A percentile compares a stretch with the other conserved stretches of the same genome.
phyloP scores from a whole-genome alignment of 1,140 invertebrate species.

The Rhyacophila brunnea region DNA sequence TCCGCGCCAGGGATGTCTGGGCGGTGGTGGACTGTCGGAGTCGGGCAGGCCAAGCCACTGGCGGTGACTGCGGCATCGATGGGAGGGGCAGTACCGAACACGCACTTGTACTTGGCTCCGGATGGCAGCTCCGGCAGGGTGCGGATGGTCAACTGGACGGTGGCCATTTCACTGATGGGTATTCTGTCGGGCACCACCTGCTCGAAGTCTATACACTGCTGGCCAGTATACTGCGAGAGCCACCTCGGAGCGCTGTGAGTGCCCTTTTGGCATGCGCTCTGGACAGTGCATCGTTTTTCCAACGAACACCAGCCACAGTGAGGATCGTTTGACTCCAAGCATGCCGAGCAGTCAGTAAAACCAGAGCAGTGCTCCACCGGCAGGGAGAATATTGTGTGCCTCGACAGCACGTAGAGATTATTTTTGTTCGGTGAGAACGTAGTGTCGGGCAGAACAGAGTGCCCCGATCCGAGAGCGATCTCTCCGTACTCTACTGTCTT shows the following conservation, averaged over 20 bases:
- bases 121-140: constrained; percentile 84
- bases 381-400: constrained; percentile 78
- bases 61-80: constrained; percentile 81
- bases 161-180: constrained; percentile 80
- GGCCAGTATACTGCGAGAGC: constrained; percentile 86
- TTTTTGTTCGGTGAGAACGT: constrained; percentile 74
- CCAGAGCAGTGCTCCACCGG: constrained; percentile 88
- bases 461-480: constrained; percentile 68
- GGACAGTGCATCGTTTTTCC: constrained; percentile 88
- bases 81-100: constrained; percentile 82
- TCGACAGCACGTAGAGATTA: constrained; percentile 71
- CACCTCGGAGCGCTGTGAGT: constrained; percentile 86
- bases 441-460: constrained; percentile 78
- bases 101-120: constrained; percentile 91
- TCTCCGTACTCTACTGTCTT: constrained; percentile 76
- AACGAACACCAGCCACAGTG: constrained; percentile 98
- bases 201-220: constrained; percentile 95
- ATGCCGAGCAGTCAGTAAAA: constrained; percentile 86
- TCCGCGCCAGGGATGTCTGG: constrained; percentile 75
- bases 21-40: constrained; percentile 73
- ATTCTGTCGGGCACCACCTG: constrained; percentile 87
- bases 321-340: constrained; percentile 89
- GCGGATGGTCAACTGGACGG: constrained; percentile 83
- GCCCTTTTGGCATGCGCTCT: constrained; percentile 86
- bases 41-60: constrained; percentile 80